A percentile compares a stretch with the other conserved stretches of the same genome.
These are phyloP conservation scores for Ophion costatus DNA, from an alignment of 2,888 invertebrate genomes.

Conservation along the genomic window DNA sequence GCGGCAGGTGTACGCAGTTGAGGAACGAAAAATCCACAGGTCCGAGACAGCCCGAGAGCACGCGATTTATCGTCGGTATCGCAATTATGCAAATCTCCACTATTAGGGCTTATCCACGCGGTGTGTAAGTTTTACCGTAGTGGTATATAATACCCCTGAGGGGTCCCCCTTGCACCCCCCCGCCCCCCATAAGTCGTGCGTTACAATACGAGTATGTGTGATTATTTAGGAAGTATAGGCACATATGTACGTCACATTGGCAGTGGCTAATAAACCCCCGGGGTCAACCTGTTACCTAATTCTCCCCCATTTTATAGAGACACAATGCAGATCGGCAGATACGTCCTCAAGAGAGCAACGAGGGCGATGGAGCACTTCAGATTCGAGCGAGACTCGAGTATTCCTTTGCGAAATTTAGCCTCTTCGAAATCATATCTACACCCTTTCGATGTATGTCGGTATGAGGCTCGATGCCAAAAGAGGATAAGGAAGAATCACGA, in stretches of 20 bases:
- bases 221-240: background rate
- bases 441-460: too few species aligned
- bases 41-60: conserved; percentile 23
- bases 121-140: conserved; percentile 26
- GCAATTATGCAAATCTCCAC: conserved; percentile 64
- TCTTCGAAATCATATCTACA: background rate
- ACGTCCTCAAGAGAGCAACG: conserved; percentile 36
- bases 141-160: conserved; percentile 10
- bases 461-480: too few species aligned
- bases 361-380: conserved; percentile 53
- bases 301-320: conserved; percentile 30
- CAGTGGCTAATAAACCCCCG: conserved; percentile 59
- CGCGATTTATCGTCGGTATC: conserved; percentile 63
- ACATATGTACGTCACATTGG: conserved; percentile 41
- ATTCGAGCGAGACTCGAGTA: conserved; percentile 26
- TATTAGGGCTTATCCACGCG: conserved; percentile 59
- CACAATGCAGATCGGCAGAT: conserved; percentile 48
- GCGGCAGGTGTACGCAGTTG: conserved; percentile 52
- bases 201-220: background rate
- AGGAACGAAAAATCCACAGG: conserved; percentile 38
- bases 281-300: conserved; percentile 65
- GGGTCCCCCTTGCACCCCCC: conserved; percentile 29
- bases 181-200: background rate
- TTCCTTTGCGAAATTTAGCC: conserved; percentile 9
- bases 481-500: too few species aligned